Percentiles rank a stretch among this genome's conserved stretches.
Evolutionary conservation across 1,140 invertebrate genomes (phyloP).

Genomic region (Listronotus bonariensis): DNA sequence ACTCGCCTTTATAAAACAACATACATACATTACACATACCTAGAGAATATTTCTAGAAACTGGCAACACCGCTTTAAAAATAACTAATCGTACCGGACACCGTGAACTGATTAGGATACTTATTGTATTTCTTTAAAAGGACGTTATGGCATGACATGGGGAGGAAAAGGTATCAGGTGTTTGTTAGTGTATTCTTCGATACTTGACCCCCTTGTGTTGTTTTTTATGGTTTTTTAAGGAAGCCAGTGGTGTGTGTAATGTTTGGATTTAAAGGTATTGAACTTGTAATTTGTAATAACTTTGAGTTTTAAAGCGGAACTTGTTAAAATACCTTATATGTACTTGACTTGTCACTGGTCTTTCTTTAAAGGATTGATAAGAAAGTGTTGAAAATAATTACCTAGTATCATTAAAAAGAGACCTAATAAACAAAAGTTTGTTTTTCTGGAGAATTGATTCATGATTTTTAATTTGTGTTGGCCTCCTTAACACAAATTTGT

Average conservation of each 20-base stretch:
- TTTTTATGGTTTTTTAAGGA: conserved; percentile 19
- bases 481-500: no score
- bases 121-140: conserved; percentile 23
- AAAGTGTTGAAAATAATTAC: no score
- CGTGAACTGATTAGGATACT: conserved; percentile 36
- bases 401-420: no score
- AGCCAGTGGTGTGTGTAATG: conserved; percentile 20
- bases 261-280: no score
- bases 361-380: no score
- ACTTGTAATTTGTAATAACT: neutral
- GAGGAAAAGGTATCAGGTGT: conserved; percentile 33
- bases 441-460: no score
- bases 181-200: conserved; percentile 26
- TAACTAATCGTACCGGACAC: conserved; percentile 7
- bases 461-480: no score
- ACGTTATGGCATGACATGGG: conserved; percentile 35
- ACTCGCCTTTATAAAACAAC: no score
- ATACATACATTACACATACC: no score
- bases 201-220: conserved; percentile 21
- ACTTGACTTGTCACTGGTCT: no score
- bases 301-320: neutral
- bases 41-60: neutral
- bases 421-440: no score
- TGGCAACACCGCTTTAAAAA: conserved; percentile 9
- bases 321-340: no score